These are phyloP conservation scores for Napeogenes sylphis DNA, from an alignment of 2,888 invertebrate species.

Conservation along the genomic window DNA sequence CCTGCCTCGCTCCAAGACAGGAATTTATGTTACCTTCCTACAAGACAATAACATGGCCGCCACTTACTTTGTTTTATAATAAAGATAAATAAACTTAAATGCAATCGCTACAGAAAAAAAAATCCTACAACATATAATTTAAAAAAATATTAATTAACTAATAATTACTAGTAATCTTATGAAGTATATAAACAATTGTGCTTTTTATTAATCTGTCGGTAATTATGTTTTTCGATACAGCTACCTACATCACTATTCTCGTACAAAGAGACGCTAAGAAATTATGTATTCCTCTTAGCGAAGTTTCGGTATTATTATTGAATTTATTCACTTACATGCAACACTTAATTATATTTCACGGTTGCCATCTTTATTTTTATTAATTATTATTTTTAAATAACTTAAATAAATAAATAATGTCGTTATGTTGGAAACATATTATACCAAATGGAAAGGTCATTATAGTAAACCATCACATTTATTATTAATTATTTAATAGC, in stretches of 20 bases:
- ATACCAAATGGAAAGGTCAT: too few species aligned
- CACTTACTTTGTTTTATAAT: neutral
- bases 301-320: constrained; percentile 74
- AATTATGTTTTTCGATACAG: too few species aligned
- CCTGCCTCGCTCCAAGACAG: constrained; percentile 25
- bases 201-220: constrained; percentile 11
- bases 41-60: constrained; percentile 7
- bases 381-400: too few species aligned
- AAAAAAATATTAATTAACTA: neutral
- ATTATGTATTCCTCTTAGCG: constrained; percentile 76
- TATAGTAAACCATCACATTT: too few species aligned
- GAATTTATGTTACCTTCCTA: constrained; percentile 24
- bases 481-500: too few species aligned
- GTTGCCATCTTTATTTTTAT: too few species aligned
- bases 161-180: neutral
- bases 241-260: constrained; percentile 46
- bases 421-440: too few species aligned
- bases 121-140: neutral
- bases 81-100: constrained; percentile 4
- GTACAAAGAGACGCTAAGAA: constrained; percentile 76
- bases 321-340: constrained; percentile 69
- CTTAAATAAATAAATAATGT: too few species aligned
- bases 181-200: neutral
- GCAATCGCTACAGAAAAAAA: too few species aligned
- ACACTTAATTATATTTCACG: constrained; percentile 55